Evolutionary conservation across 2,888 invertebrate species (phyloP).

Genomic region (Ophion slaviceki): DNA sequence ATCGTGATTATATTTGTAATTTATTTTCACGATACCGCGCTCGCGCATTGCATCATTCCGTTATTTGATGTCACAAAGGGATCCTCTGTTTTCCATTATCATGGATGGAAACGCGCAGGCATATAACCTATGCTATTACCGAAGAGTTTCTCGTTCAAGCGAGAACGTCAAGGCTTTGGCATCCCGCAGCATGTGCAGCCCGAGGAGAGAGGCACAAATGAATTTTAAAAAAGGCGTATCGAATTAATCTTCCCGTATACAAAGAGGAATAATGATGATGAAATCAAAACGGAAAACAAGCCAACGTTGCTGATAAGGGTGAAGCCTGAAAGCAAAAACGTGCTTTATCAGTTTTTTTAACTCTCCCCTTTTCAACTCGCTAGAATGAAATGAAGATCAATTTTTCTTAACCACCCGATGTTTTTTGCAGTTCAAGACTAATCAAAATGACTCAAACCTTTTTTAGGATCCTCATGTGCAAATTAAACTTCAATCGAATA

Average conservation of each 20-base stretch:
- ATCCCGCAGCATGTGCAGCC: constrained; percentile 1
- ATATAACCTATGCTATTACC: not conserved
- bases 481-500: not conserved
- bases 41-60: constrained; percentile 5
- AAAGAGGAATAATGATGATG: not conserved
- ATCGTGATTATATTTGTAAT: not conserved
- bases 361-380: not conserved
- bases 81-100: constrained; percentile 11
- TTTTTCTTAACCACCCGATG: not conserved
- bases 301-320: not conserved
- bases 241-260: not conserved
- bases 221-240: not conserved
- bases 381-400: not conserved
- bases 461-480: not conserved
- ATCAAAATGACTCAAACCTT: not conserved
- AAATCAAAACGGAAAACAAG: not conserved
- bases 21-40: constrained; percentile 28
- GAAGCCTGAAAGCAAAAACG: not conserved
- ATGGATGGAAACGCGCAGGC: not conserved
- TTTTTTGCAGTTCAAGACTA: not conserved
- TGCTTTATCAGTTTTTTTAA: not conserved
- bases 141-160: constrained; percentile 28
- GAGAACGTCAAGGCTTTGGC: constrained; percentile 24
- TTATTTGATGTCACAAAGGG: constrained; percentile 1
- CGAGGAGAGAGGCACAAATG: constrained; percentile 11